A percentile compares a stretch with the other conserved stretches of the same genome.
These are phyloP conservation scores for Periphyllus acericola DNA, from an alignment of 2,888 invertebrate species.

Conservation along the genomic window DNA sequence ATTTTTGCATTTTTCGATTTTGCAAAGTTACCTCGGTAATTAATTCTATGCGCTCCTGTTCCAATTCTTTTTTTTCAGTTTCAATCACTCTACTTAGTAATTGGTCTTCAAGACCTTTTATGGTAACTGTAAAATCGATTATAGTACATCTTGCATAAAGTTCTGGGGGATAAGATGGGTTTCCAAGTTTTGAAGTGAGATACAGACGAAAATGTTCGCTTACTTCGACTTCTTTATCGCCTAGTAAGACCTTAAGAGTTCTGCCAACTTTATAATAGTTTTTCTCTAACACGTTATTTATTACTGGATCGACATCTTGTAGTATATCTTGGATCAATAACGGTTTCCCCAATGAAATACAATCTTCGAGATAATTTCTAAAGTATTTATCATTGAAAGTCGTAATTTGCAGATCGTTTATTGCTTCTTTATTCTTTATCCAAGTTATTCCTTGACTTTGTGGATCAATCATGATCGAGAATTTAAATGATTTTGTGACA, in stretches of 20 bases:
- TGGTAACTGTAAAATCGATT: constrained; percentile 97
- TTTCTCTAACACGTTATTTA: constrained; percentile 95
- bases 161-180: constrained; percentile 96
- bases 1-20: constrained; percentile 93
- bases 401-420: constrained; percentile 91
- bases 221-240: constrained; percentile 96
- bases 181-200: constrained; percentile 94
- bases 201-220: constrained; percentile 95
- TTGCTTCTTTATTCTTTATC: constrained; percentile 92
- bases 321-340: constrained; percentile 94
- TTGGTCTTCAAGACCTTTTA: constrained; percentile 95
- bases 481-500: constrained; percentile 94
- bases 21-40: constrained; percentile 97
- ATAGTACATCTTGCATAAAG: constrained; percentile 96
- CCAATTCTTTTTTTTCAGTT: constrained; percentile 95
- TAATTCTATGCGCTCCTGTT: constrained; percentile 90
- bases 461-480: constrained; percentile 92
- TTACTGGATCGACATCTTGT: constrained; percentile 92
- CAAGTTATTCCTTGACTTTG: constrained; percentile 97
- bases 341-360: constrained; percentile 86
- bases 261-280: constrained; percentile 97
- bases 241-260: constrained; percentile 80
- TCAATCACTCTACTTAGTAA: constrained; percentile 89
- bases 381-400: constrained; percentile 97
- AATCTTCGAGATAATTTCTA: constrained; percentile 88